Evolutionary conservation across 2,888 invertebrate species (phyloP).

Genomic region (Watsonalla cultraria): DNA sequence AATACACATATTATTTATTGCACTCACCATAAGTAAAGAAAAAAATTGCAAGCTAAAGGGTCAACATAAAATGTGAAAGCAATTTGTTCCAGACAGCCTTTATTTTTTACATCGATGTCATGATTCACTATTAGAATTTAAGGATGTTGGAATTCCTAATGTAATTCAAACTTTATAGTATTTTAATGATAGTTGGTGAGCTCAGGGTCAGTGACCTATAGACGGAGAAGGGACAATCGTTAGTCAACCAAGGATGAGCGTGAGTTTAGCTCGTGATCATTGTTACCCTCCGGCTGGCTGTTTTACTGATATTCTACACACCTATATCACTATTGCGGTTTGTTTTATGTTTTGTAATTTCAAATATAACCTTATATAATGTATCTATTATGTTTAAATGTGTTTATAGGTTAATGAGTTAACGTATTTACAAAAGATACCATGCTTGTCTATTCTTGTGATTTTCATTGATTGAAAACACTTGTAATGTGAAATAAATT

Average conservation of each 20-base stretch:
- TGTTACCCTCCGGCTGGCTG: slow-evolving; percentile 36
- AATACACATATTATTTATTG: no score
- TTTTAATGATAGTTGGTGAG: slow-evolving; percentile 27
- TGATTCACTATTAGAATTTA: no score
- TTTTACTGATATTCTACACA: slow-evolving; percentile 27
- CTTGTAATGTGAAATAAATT: no score
- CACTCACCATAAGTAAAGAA: no score
- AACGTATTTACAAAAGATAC: no score
- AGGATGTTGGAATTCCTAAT: neutral
- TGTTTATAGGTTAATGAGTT: neutral
- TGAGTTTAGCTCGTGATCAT: slow-evolving; percentile 57
- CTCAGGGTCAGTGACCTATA: slow-evolving; percentile 55
- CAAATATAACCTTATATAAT: slow-evolving; percentile 8
- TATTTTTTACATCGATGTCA: no score
- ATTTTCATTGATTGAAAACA: no score
- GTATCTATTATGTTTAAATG: slow-evolving; percentile 1
- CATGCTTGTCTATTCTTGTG: no score
- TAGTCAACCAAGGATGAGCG: slow-evolving; percentile 62
- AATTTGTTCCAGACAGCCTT: no score
- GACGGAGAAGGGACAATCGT: slow-evolving; percentile 61
- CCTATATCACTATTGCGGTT: slow-evolving; percentile 13
- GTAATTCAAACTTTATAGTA: slow-evolving; percentile 5
- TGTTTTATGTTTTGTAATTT: slow-evolving; percentile 11
- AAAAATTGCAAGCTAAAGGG: no score
- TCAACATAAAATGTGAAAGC: no score